These are phyloP conservation scores for Aproaerema taeniolella DNA, from an alignment of 2,888 invertebrate species.

Conservation along the genomic window DNA sequence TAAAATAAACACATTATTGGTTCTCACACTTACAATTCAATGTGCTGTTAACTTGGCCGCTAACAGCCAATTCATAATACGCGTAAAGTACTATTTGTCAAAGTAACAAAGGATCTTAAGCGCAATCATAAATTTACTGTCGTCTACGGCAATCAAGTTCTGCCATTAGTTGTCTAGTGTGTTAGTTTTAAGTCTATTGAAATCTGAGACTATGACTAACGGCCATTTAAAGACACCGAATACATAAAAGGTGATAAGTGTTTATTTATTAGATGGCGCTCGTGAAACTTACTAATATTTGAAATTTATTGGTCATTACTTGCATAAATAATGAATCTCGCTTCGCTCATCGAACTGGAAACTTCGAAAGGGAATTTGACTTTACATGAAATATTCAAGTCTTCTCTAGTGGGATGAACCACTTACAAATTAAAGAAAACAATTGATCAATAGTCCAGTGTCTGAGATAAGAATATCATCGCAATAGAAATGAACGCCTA, in stretches of 20 bases:
- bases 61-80: constrained; percentile 17
- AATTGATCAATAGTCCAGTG: too few relatives aligned
- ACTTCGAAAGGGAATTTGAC: constrained; percentile 4
- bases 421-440: constrained; percentile 7
- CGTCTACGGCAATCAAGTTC: constrained; percentile 22
- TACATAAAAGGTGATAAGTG: background rate
- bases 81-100: constrained; percentile 23
- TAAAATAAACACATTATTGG: constrained; percentile 15
- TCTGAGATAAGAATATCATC: too few relatives aligned
- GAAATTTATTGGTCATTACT: background rate
- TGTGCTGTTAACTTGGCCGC: constrained; percentile 12
- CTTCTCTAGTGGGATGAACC: constrained; percentile 9
- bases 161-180: constrained; percentile 20
- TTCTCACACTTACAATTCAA: constrained; percentile 16
- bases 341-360: constrained; percentile 2
- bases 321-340: background rate
- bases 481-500: too few relatives aligned
- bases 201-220: background rate
- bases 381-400: constrained; percentile 7
- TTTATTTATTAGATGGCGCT: background rate
- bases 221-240: background rate
- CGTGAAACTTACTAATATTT: background rate
- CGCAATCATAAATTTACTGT: constrained; percentile 29
- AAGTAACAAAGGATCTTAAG: constrained; percentile 24
- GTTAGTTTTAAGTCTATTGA: constrained; percentile 25